Evolutionary conservation across 2,113 vertebrate genomes (phyloP).

Genomic region (Sinocyclocheilus rhinocerous): DNA sequence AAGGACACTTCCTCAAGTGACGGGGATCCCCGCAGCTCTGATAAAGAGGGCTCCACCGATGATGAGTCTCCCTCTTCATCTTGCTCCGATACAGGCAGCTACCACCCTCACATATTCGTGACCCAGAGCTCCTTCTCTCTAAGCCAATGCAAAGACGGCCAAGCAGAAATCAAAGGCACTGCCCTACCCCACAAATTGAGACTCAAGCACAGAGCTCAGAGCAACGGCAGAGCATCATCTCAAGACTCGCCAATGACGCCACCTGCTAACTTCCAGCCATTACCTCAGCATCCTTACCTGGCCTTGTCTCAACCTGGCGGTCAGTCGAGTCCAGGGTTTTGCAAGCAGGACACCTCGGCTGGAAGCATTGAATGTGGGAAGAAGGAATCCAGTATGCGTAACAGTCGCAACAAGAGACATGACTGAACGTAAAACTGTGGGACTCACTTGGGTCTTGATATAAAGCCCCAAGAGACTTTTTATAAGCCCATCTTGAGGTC

Average conservation of each 20-base stretch:
- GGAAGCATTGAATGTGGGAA: slow-evolving; percentile 57
- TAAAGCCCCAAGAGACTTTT: slow-evolving; percentile 10
- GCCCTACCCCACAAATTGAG: slow-evolving; percentile 84
- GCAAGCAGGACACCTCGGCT: slow-evolving; percentile 46
- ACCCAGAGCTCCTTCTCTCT: slow-evolving; percentile 57
- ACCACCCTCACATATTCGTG: slow-evolving; percentile 56
- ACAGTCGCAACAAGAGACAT: slow-evolving; percentile 65
- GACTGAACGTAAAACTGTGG: slow-evolving; percentile 58
- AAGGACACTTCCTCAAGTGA: slow-evolving; percentile 74
- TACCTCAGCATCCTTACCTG: slow-evolving; percentile 77
- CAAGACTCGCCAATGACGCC: slow-evolving; percentile 72
- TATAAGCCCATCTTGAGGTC: slow-evolving; percentile 47
- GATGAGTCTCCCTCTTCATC: slow-evolving; percentile 68
- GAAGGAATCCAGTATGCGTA: slow-evolving; percentile 65
- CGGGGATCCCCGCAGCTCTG: slow-evolving; percentile 67
- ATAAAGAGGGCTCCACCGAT: slow-evolving; percentile 78
- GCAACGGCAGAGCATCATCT: slow-evolving; percentile 67
- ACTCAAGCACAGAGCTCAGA: slow-evolving; percentile 80
- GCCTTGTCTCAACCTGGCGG: slow-evolving; percentile 61
- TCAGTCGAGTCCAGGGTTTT: slow-evolving; percentile 33
- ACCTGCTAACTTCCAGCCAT: slow-evolving; percentile 63
- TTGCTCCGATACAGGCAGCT: slow-evolving; percentile 65
- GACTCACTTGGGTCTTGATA: neutral
- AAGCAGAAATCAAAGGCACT: slow-evolving; percentile 74
- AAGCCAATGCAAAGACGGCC: slow-evolving; percentile 66